Evolutionary conservation across 1,140 invertebrate species (phyloP).

Genomic region (Lerema accius): DNA sequence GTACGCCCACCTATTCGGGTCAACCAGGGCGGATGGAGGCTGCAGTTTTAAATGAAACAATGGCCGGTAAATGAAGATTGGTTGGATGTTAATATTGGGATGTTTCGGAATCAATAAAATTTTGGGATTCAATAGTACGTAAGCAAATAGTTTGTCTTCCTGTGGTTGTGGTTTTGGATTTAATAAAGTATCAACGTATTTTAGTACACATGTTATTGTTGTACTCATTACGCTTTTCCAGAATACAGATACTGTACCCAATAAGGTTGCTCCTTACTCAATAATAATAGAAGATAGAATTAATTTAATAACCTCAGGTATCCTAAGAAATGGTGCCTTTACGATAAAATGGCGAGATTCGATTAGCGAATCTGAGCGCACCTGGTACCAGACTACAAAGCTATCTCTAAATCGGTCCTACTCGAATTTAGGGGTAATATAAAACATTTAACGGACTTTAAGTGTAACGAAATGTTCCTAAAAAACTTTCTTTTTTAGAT

Average conservation of each 20-base stretch:
- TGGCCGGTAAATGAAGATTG: constrained; percentile 60
- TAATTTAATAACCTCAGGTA: not conserved
- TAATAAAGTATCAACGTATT: too few species aligned
- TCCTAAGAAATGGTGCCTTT: constrained; percentile 10
- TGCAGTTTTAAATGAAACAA: constrained; percentile 64
- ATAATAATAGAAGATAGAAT: not conserved
- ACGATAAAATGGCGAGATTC: constrained; percentile 21
- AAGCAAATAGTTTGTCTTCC: too few species aligned
- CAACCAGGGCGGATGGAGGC: constrained; percentile 53
- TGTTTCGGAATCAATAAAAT: not conserved
- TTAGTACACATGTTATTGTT: too few species aligned
- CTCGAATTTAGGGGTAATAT: not conserved
- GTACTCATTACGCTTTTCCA: too few species aligned
- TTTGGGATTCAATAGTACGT: not conserved
- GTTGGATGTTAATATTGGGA: constrained; percentile 19
- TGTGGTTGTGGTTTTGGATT: too few species aligned
- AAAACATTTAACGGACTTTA: not conserved
- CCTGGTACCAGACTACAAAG: constrained; percentile 14
- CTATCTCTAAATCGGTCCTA: constrained; percentile 1
- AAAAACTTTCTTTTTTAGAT: too few species aligned
- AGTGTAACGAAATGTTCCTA: too few species aligned
- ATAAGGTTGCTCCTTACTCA: too few species aligned
- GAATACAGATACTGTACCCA: too few species aligned
- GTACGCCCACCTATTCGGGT: constrained; percentile 61
- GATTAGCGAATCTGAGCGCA: constrained; percentile 21